Evolutionary conservation across 1,140 invertebrate species (phyloP).

Genomic region (Temnothorax longispinosus): DNA sequence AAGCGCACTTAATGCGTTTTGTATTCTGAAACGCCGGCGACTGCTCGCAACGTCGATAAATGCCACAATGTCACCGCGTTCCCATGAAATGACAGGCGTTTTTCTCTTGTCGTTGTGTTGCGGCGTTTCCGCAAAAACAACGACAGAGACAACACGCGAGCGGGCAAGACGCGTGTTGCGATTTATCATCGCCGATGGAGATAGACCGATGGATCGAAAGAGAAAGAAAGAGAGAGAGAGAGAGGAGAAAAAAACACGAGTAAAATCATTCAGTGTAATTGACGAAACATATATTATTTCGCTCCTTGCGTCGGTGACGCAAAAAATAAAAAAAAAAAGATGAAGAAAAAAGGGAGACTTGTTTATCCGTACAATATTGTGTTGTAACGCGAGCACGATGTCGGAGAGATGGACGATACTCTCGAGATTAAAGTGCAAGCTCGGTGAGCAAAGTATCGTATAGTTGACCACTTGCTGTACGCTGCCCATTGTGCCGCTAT

Average conservation of each 20-base stretch:
- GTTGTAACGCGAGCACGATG: conserved; percentile 18
- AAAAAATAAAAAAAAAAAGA: conserved; percentile 37
- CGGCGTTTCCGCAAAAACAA: conserved; percentile 43
- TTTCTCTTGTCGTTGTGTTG: conserved; percentile 32
- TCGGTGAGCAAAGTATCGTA: conserved; percentile 15
- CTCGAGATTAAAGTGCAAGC: conserved; percentile 47
- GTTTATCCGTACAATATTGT: conserved; percentile 26
- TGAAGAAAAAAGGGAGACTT: conserved; percentile 37
- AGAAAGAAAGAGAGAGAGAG: conserved; percentile 25
- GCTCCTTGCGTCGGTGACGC: not conserved
- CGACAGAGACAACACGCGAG: conserved; percentile 3
- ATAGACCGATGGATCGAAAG: not conserved
- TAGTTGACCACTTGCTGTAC: not conserved
- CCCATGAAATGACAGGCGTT: conserved; percentile 57
- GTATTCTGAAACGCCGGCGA: conserved; percentile 19
- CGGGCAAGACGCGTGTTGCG: conserved; percentile 16
- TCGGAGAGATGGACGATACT: conserved; percentile 44
- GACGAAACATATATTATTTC: conserved; percentile 27
- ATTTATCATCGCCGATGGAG: conserved; percentile 24
- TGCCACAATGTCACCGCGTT: conserved; percentile 59
- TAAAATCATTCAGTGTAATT: conserved; percentile 48
- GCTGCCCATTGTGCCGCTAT: not conserved
- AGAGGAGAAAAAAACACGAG: conserved; percentile 3
- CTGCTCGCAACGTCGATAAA: conserved; percentile 57
- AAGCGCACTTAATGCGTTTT: conserved; percentile 44